Evolutionary conservation across 2,888 invertebrate genomes (phyloP).

Genomic region (Lasioglossum vierecki): DNA sequence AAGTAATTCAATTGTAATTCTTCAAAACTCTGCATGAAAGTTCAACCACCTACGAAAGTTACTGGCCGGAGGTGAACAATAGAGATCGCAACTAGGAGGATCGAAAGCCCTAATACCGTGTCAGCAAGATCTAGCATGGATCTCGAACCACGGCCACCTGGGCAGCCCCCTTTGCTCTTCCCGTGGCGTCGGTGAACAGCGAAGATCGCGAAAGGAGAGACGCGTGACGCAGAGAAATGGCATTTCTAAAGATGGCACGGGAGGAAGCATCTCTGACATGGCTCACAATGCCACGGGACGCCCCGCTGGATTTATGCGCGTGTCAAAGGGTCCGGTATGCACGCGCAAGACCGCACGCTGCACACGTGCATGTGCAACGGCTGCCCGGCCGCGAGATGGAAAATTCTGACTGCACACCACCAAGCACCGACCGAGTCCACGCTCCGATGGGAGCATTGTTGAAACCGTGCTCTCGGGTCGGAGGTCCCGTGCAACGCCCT

Average conservation of each 20-base stretch:
- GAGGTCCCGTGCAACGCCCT: not conserved
- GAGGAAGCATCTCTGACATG: constrained; percentile 69
- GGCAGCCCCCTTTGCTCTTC: not conserved
- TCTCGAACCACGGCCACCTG: not conserved
- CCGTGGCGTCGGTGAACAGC: constrained; percentile 36
- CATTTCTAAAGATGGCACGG: constrained; percentile 73
- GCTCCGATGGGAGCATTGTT: constrained; percentile 52
- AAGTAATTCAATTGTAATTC: too few relatives aligned
- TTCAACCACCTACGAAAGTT: too few relatives aligned
- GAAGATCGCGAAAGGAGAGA: constrained; percentile 56
- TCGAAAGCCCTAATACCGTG: not conserved
- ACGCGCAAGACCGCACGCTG: constrained; percentile 55
- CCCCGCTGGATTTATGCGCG: constrained; percentile 71
- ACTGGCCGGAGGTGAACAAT: not conserved
- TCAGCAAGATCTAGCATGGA: not conserved
- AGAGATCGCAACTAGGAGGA: not conserved
- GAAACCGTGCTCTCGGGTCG: constrained; percentile 10
- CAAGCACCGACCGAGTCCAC: constrained; percentile 29
- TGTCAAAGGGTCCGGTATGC: constrained; percentile 71
- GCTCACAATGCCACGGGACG: constrained; percentile 70
- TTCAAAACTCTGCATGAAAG: too few relatives aligned
- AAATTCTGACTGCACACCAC: constrained; percentile 30
- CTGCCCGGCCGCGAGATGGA: constrained; percentile 30
- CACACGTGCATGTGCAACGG: constrained; percentile 48
- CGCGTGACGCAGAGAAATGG: constrained; percentile 72